Evolutionary conservation across 2,888 invertebrate genomes (phyloP), one percentile per base, ranked within the genome.

Genomic region (Ophioninae sp.): DNA sequence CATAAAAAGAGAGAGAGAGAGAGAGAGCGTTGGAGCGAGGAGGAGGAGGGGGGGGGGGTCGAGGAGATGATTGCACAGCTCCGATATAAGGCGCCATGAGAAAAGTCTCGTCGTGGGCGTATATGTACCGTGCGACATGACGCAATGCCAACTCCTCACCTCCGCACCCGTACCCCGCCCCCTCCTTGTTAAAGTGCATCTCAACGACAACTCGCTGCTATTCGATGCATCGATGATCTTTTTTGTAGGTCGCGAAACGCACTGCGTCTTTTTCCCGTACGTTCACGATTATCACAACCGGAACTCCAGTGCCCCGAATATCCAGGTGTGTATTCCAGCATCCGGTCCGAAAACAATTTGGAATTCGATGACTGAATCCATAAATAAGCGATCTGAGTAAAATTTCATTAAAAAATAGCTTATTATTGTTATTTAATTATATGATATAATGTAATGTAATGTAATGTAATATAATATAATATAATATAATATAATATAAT

Each of bases 41-140:
- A 21, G 17, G 37, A 50, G 39, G 74, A 37, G n/a, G 41, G 20
- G n/a, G 64, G 61, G 30, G n/a, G 41, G 61, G 37, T 17, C 7
- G 61, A 56, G 37, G 62, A 69, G 44, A 62, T 56, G 57, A 56
- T 72, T 21, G 20, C 30, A 37, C 61, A 20, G 56, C 44, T 39
- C 68, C 59, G 85, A 76, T 85, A 79, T 82, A 85, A 82, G 86
- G 83, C 85, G 87, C 88, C 88, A 89, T 89, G 90, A 89, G 89
- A 89, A 90, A 44, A 89, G 88, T 87, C 85, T 87, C 86, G 88
- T 88, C 87, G 89, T 89, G 88, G 89, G 89, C 89, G 89, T 88
- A 88, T 88, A 86, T 87, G 86, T 79, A 78, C 56, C 79, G 64
- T 59, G 62, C 62, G 76, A 83, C 85, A 75, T 85, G 87, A 87